Percentiles rank a stretch among this genome's conserved stretches.
phyloP scores from a whole-genome alignment of 2,113 vertebrate species.

The Dicaeum eximium region DNA sequence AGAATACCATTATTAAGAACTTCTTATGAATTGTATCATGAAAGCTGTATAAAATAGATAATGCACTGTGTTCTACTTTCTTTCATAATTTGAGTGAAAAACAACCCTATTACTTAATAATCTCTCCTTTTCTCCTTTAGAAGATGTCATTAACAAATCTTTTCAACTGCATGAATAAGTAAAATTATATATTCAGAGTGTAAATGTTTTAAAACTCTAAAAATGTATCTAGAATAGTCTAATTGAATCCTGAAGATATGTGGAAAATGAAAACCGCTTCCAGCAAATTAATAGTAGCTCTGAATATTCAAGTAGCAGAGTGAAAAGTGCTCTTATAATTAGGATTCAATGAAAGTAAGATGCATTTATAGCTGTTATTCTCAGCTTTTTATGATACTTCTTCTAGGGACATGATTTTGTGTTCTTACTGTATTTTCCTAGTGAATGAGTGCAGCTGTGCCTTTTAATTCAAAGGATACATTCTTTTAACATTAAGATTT shows the following conservation, averaged over 20 bases:
- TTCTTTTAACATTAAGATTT: neutral
- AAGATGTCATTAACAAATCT: constrained; percentile 64
- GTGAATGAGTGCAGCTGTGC: neutral
- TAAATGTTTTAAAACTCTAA: constrained; percentile 71
- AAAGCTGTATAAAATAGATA: constrained; percentile 30
- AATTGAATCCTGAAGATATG: constrained; percentile 64
- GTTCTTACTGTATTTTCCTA: neutral
- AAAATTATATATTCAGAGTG: constrained; percentile 67
- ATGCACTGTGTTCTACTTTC: neutral
- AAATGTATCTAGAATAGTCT: constrained; percentile 44
- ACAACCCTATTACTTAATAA: constrained; percentile 56
- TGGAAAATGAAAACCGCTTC: constrained; percentile 55
- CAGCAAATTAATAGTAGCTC: constrained; percentile 52
- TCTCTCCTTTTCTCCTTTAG: constrained; percentile 39
- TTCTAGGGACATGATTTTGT: neutral
- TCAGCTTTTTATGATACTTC: neutral
- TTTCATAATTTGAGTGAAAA: constrained; percentile 55
- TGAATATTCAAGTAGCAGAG: constrained; percentile 60
- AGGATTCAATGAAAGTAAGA: constrained; percentile 38
- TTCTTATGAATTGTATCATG: neutral
- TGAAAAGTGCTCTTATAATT: constrained; percentile 33
- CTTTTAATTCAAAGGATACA: neutral
- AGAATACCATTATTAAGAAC: neutral
- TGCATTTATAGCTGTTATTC: constrained; percentile 3
- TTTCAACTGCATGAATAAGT: constrained; percentile 69